A percentile compares a stretch with the other conserved stretches of the same genome.
These are phyloP conservation scores for Lanius ludovicianus DNA, from an alignment of 2,113 vertebrate genomes.

Conservation along the genomic window DNA sequence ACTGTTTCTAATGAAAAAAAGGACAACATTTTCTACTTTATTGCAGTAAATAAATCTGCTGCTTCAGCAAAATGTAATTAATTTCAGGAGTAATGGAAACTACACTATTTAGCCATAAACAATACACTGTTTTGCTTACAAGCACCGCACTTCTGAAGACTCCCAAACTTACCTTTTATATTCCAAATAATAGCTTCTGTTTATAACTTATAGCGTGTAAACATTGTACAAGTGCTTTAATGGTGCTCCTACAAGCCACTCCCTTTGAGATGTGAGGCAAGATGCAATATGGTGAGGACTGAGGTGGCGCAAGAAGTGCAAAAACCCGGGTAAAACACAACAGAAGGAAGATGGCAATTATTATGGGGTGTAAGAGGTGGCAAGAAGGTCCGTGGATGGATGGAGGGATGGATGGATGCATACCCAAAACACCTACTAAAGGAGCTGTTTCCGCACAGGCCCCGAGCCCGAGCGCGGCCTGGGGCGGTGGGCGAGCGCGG, in stretches of 20 bases:
- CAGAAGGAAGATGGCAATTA: neutral
- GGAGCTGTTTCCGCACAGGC: neutral
- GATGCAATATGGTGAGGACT: neutral
- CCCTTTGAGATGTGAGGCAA: neutral
- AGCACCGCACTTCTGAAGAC: neutral
- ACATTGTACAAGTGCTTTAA: neutral
- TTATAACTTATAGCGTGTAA: neutral
- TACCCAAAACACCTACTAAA: rapidly evolving
- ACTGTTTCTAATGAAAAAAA: neutral
- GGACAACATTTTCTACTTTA: neutral
- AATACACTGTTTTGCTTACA: neutral
- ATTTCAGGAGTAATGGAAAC: neutral
- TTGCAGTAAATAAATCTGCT: neutral
- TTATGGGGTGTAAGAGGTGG: neutral
- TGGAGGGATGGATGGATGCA: neutral
- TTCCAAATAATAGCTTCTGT: neutral
- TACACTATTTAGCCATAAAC: neutral
- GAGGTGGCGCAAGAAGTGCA: rapidly evolving
- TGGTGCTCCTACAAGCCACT: neutral
- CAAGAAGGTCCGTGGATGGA: no score
- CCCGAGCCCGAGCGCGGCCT: neutral
- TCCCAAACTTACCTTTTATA: neutral
- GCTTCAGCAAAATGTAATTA: neutral
- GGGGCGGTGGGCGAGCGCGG: neutral
- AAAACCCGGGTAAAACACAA: rapidly evolving